A percentile compares a stretch with the other conserved stretches of the same genome.
These are phyloP conservation scores for Falco columbarius DNA, from an alignment of 2,797 vertebrate genomes.

Conservation along the genomic window DNA sequence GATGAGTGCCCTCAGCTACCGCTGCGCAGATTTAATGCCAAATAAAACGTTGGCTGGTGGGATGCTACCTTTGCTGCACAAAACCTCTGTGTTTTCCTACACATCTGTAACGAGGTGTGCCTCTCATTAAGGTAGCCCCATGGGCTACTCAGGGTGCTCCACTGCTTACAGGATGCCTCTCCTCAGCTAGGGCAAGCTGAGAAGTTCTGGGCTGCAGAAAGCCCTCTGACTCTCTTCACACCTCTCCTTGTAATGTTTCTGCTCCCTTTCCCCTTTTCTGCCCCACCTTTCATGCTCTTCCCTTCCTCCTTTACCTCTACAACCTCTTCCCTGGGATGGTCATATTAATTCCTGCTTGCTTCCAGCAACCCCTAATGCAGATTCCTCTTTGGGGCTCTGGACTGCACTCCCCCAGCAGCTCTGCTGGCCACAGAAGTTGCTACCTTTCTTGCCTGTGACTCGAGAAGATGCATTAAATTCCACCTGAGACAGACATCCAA, in stretches of 20 bases:
- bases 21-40: fast-evolving
- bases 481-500: background rate
- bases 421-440: background rate
- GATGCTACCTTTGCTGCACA: background rate
- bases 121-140: background rate
- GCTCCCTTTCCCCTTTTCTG: background rate
- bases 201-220: background rate
- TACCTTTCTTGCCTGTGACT: background rate
- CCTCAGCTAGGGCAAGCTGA: background rate
- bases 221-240: background rate
- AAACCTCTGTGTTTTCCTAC: background rate
- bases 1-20: background rate
- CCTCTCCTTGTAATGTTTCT: background rate
- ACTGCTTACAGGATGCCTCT: fast-evolving
- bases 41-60: background rate
- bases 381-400: background rate
- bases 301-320: background rate
- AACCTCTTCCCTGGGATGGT: background rate
- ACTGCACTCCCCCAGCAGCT: background rate
- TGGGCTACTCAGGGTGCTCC: background rate
- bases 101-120: fast-evolving
- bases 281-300: background rate
- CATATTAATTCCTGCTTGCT: background rate
- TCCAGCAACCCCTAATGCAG: background rate
- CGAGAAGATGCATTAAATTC: background rate